A percentile compares a stretch with the other conserved stretches of the same genome.
Conservation (phyloP, 2,888 invertebrate species). For the Allygus modestus region DNA sequence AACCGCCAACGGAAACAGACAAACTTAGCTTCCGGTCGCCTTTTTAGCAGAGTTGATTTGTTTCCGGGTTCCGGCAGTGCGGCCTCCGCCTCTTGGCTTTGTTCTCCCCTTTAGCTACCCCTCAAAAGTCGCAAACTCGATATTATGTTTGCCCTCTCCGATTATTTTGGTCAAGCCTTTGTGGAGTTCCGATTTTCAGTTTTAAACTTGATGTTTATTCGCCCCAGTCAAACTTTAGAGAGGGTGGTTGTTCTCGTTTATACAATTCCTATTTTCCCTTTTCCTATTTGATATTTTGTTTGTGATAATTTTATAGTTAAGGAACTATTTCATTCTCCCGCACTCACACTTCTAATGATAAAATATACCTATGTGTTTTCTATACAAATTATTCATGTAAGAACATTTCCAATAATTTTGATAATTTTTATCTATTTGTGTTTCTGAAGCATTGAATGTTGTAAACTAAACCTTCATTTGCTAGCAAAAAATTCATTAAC, state of each 20-base stretch:
- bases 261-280: too few relatives aligned
- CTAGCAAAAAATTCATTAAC: too few relatives aligned
- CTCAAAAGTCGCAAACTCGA: constrained; percentile 11
- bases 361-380: too few relatives aligned
- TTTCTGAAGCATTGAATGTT: too few relatives aligned
- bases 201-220: constrained; percentile 3
- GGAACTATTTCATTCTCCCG: too few relatives aligned
- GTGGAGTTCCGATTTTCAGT: not conserved
- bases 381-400: too few relatives aligned
- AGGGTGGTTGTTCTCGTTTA: not conserved
- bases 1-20: constrained; percentile 39
- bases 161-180: constrained; percentile 39
- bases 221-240: constrained; percentile 11
- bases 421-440: too few relatives aligned
- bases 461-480: too few relatives aligned
- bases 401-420: too few relatives aligned
- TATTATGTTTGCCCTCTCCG: constrained; percentile 34
- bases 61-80: constrained; percentile 60
- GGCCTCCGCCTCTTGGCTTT: constrained; percentile 41
- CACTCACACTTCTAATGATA: too few relatives aligned
- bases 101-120: constrained; percentile 20
- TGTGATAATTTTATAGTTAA: too few relatives aligned
- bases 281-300: too few relatives aligned
- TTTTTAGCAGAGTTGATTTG: constrained; percentile 61
- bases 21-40: constrained; percentile 56